phyloP scores from a whole-genome alignment of 2,797 vertebrate genomes.

The Mormyrus proboscirostris region DNA sequence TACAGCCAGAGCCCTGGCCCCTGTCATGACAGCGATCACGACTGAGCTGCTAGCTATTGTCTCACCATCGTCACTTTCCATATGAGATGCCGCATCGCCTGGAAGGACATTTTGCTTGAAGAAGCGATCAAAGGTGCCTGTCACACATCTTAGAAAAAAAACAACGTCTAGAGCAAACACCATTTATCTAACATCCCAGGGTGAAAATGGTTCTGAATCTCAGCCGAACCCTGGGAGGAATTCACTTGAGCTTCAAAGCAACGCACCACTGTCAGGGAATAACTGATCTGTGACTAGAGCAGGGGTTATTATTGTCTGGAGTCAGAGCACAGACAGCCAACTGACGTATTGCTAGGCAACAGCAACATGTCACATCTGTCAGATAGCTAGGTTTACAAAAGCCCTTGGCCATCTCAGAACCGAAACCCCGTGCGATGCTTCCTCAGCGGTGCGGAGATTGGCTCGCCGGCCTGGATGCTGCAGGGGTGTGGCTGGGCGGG shows the following conservation, averaged over 20 bases:
- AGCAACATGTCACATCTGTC: neutral
- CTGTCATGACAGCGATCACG: neutral
- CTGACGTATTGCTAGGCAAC: conserved; percentile 12
- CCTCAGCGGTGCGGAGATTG: neutral
- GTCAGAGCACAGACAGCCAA: neutral
- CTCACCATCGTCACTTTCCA: neutral
- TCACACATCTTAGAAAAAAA: conserved; percentile 1
- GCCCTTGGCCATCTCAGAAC: neutral
- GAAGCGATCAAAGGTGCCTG: neutral
- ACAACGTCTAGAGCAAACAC: neutral
- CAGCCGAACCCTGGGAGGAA: neutral
- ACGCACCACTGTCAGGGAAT: neutral
- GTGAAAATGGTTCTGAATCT: neutral
- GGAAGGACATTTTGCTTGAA: neutral
- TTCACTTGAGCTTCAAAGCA: conserved; percentile 8
- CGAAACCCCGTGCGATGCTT: neutral
- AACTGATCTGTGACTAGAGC: neutral
- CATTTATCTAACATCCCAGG: neutral
- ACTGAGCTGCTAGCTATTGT: neutral
- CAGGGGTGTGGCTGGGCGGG: neutral
- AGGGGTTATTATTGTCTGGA: conserved; percentile 2
- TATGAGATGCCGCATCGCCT: neutral
- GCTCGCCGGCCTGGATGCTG: neutral
- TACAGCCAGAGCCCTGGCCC: neutral
- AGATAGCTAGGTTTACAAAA: neutral